phyloP scores from a whole-genome alignment of 2,113 vertebrate genomes.

The Conger conger region DNA sequence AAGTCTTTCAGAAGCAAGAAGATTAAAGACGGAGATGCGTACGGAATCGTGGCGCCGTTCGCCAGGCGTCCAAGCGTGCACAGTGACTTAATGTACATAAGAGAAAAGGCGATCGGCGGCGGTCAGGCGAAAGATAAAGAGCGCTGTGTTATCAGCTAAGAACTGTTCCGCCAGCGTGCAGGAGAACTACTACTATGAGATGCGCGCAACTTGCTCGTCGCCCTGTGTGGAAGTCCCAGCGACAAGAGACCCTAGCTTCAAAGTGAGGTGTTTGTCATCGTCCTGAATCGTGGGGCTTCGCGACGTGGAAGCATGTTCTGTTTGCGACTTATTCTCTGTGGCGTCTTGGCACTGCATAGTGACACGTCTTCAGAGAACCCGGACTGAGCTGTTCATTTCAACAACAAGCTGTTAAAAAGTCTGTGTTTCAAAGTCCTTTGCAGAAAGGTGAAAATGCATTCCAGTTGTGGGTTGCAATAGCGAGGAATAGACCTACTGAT shows the following conservation, averaged over 20 bases:
- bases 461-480: slow-evolving; percentile 33
- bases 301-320: slow-evolving; percentile 28
- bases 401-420: slow-evolving; percentile 44
- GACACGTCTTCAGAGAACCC: slow-evolving; percentile 50
- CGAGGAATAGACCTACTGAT: slow-evolving; percentile 24
- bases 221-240: slow-evolving; percentile 1
- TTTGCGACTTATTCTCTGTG: slow-evolving; percentile 46
- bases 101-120: slow-evolving; percentile 83
- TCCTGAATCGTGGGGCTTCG: slow-evolving; percentile 36
- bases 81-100: slow-evolving; percentile 96
- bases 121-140: slow-evolving; percentile 87
- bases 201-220: slow-evolving; percentile 1
- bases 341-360: slow-evolving; percentile 45
- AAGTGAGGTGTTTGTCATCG: slow-evolving; percentile 7
- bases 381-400: slow-evolving; percentile 24
- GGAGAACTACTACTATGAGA: not conserved
- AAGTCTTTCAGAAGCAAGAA: slow-evolving; percentile 82
- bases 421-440: slow-evolving; percentile 51
- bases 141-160: slow-evolving; percentile 88
- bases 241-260: not conserved
- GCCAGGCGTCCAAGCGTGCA: slow-evolving; percentile 92
- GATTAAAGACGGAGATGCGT: slow-evolving; percentile 82
- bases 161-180: not conserved
- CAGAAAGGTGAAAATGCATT: slow-evolving; percentile 34
- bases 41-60: slow-evolving; percentile 88